Base-by-base conservation (phyloP, 2,797 vertebrate genomes). In the Nyctalus aviator region DNA sequence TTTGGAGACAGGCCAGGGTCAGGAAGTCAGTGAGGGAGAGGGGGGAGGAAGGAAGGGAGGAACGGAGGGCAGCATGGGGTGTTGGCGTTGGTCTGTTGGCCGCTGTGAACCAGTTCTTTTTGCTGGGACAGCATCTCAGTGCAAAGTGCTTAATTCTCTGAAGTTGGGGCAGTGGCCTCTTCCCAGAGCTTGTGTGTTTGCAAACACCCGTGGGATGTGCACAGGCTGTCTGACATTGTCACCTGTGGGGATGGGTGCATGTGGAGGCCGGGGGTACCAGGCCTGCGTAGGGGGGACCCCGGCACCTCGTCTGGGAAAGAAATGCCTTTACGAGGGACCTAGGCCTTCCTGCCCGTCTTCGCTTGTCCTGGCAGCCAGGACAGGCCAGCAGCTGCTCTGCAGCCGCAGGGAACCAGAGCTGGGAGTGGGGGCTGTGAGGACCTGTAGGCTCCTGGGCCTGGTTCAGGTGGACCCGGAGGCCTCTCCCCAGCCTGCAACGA, bases 11-110 rank as follows among this genome's bases (percentile, higher is more conserved):
- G 46, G 94, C 83, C 94, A 94, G 81, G 95, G 93, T 83, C 96
- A 96, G 95, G 96, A 96, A 97, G 85, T 50, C 15, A 83, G 78
- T 2, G 59, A 72, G 35, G 62, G 86, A 41, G 75, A 73, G 82
- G 89, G 94, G 84, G 66, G 73, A 90, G 95, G 96, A 88, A 94
- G 97, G 95, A 91, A 95, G 95, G 85, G 87, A 91, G 96, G 93
- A 62, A 41, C 62, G 32, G 64, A 66, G 59, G 25, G 59, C 23
- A 27, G 57, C 25, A 6, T 27, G 57, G 57, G 57, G 55, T 57
- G 55, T 57, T 57, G 27, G 59, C 20, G 68, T 64, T 8, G 37
- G 76, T 77, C 91, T 37, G 89, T 8, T n/a, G 76, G 64, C 37
- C 2, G 35, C 73, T 72, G 37, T 25, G n/a, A 27, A n/a, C 53